Evolutionary conservation across 1,140 invertebrate species (phyloP).

Genomic region (Elymnias hypermnestra): DNA sequence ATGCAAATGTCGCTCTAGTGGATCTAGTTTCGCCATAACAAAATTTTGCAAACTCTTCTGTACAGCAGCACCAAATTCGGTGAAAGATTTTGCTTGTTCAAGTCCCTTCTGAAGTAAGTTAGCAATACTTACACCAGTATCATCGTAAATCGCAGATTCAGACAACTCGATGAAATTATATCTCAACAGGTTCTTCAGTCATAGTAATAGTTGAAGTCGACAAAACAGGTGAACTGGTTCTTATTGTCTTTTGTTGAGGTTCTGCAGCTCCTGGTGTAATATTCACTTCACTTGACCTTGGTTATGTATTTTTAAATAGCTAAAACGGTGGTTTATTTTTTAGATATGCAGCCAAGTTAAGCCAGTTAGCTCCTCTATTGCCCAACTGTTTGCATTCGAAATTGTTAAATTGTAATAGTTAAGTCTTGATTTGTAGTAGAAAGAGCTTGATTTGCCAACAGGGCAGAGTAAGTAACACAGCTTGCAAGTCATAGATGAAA

Average conservation of each 20-base stretch:
- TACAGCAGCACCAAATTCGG: slow-evolving; percentile 15
- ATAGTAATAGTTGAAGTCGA: no score
- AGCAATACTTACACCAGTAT: no score
- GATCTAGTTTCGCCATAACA: slow-evolving; percentile 22
- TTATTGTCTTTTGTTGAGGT: slow-evolving; percentile 3
- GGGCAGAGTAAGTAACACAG: not conserved
- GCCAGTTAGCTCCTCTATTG: no score
- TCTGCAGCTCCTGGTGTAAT: slow-evolving; percentile 1
- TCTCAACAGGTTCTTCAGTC: no score
- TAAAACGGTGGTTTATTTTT: not conserved
- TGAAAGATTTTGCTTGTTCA: slow-evolving; percentile 19
- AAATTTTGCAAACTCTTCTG: slow-evolving; percentile 13
- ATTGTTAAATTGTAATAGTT: not conserved
- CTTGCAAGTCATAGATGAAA: not conserved
- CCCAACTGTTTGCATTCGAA: no score
- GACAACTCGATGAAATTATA: no score
- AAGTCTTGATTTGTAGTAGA: not conserved
- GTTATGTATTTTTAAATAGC: not conserved
- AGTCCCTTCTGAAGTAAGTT: slow-evolving; percentile 24
- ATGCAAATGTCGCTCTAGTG: slow-evolving; percentile 31
- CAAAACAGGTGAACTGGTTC: not conserved
- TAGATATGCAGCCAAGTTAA: no score
- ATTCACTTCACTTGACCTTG: slow-evolving; percentile 2
- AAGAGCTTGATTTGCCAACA: not conserved
- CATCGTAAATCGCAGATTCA: no score